A percentile compares a stretch with the other conserved stretches of the same genome.
These are phyloP conservation scores for Drosophila neonasuta DNA, from an alignment of 2,888 invertebrate genomes.

Conservation along the genomic window DNA sequence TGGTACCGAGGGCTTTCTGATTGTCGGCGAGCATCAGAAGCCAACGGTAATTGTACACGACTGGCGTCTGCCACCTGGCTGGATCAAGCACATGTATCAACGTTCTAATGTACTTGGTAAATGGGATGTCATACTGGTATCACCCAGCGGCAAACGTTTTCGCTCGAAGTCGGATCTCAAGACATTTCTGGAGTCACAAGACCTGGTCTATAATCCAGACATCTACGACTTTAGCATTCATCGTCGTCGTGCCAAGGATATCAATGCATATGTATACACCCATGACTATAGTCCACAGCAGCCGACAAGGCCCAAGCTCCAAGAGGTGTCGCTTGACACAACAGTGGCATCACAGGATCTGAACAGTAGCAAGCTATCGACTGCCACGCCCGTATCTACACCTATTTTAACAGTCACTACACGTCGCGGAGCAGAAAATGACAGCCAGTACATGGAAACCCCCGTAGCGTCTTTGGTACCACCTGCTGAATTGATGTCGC, in stretches of 20 bases:
- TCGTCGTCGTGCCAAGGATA: slow-evolving; percentile 83
- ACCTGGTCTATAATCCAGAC: slow-evolving; percentile 83
- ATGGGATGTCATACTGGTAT: slow-evolving; percentile 90
- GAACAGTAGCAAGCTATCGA: slow-evolving; percentile 33
- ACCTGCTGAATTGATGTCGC: slow-evolving; percentile 79
- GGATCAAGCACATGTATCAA: slow-evolving; percentile 91
- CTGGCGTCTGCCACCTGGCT: slow-evolving; percentile 88
- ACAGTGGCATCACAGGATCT: slow-evolving; percentile 36
- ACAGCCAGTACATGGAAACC: slow-evolving; percentile 73
- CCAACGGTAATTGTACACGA: slow-evolving; percentile 87
- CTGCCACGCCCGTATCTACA: slow-evolving; percentile 35
- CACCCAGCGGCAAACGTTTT: slow-evolving; percentile 85
- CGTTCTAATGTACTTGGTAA: slow-evolving; percentile 88
- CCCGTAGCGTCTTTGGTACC: slow-evolving; percentile 77
- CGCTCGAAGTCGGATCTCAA: slow-evolving; percentile 85
- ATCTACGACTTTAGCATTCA: slow-evolving; percentile 85
- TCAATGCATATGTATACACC: slow-evolving; percentile 81
- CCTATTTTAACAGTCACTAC: slow-evolving; percentile 35
- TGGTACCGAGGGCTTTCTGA: slow-evolving; percentile 83
- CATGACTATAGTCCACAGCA: slow-evolving; percentile 80
- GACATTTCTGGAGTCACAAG: slow-evolving; percentile 80
- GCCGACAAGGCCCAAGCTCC: slow-evolving; percentile 63
- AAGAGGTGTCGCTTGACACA: slow-evolving; percentile 58
- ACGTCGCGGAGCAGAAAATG: slow-evolving; percentile 36
- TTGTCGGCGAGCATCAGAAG: slow-evolving; percentile 83